A percentile compares a stretch with the other conserved stretches of the same genome.
phyloP scores from a whole-genome alignment of 2,888 invertebrate species.

The Linnaemya vulpina region DNA sequence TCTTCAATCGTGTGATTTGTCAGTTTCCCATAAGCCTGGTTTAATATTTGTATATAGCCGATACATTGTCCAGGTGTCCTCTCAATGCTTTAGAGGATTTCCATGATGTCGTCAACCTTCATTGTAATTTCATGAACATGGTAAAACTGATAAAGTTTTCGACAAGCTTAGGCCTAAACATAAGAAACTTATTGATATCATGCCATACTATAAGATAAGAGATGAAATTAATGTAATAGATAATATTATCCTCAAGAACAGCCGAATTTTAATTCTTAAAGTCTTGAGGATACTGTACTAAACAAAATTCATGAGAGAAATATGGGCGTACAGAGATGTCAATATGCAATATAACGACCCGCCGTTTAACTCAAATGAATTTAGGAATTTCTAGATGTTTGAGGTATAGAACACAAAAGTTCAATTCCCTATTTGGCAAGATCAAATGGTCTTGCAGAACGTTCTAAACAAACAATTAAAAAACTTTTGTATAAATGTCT shows the following conservation, averaged over 20 bases:
- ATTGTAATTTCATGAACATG: slow-evolving; percentile 41
- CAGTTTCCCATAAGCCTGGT: slow-evolving; percentile 7
- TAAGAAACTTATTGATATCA: slow-evolving; percentile 18
- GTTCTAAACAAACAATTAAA: slow-evolving; percentile 44
- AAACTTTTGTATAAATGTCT: slow-evolving; percentile 24
- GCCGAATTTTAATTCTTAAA: slow-evolving; percentile 28
- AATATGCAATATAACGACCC: slow-evolving; percentile 20
- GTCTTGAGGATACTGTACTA: neutral
- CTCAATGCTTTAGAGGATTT: neutral
- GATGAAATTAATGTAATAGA: slow-evolving; percentile 12
- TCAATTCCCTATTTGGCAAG: slow-evolving; percentile 34
- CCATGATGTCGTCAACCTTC: slow-evolving; percentile 5
- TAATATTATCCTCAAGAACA: too few species aligned
- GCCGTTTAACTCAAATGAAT: neutral
- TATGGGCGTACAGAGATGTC: too few species aligned
- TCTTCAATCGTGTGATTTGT: slow-evolving; percentile 21
- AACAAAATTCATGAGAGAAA: neutral
- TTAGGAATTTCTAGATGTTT: slow-evolving; percentile 23
- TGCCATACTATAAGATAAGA: slow-evolving; percentile 23
- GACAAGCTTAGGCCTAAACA: slow-evolving; percentile 20
- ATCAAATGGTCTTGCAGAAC: slow-evolving; percentile 46
- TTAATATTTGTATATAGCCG: slow-evolving; percentile 36
- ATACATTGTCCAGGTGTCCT: slow-evolving; percentile 32
- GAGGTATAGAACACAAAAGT: slow-evolving; percentile 30
- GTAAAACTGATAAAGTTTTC: neutral